A percentile compares a stretch with the other conserved stretches of the same genome.
Conservation (phyloP, 2,113 vertebrate species). For the Vanacampus margaritifer region DNA sequence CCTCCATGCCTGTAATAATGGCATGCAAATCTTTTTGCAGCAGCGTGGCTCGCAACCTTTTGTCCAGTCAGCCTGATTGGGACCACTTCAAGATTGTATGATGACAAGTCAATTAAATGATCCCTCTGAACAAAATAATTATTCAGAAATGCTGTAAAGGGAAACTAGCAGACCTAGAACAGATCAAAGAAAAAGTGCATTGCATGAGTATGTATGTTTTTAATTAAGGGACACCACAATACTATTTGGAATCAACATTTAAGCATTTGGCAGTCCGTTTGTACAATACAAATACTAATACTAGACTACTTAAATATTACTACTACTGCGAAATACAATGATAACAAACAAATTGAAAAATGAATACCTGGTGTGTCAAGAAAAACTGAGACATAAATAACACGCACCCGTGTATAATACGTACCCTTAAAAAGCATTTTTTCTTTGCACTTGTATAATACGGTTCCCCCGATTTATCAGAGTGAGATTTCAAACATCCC, state of each 20-base stretch:
- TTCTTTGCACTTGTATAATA: too few relatives aligned
- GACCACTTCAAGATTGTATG: slow-evolving; percentile 6
- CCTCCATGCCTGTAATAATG: slow-evolving; percentile 35
- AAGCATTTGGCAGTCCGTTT: neutral
- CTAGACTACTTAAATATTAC: too few relatives aligned
- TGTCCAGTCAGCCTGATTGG: slow-evolving; percentile 25
- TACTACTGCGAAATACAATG: neutral
- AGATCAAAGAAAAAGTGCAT: neutral
- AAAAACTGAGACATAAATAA: too few relatives aligned
- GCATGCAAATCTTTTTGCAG: slow-evolving; percentile 46
- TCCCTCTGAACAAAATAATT: slow-evolving; percentile 17
- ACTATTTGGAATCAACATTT: neutral
- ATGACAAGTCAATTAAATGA: slow-evolving; percentile 30
- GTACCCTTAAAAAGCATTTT: too few relatives aligned
- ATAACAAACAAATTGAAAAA: neutral
- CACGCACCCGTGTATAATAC: too few relatives aligned
- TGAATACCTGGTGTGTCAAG: neutral
- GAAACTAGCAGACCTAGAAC: neutral
- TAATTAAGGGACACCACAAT: too few relatives aligned
- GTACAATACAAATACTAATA: neutral
- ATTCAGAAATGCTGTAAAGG: neutral
- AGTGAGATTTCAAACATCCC: too few relatives aligned
- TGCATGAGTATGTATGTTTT: neutral
- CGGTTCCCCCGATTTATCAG: too few relatives aligned
- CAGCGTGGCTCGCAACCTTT: slow-evolving; percentile 21